These are phyloP conservation scores for Ceratitis capitata DNA, from an alignment of 1,140 invertebrate genomes.

Conservation along the genomic window DNA sequence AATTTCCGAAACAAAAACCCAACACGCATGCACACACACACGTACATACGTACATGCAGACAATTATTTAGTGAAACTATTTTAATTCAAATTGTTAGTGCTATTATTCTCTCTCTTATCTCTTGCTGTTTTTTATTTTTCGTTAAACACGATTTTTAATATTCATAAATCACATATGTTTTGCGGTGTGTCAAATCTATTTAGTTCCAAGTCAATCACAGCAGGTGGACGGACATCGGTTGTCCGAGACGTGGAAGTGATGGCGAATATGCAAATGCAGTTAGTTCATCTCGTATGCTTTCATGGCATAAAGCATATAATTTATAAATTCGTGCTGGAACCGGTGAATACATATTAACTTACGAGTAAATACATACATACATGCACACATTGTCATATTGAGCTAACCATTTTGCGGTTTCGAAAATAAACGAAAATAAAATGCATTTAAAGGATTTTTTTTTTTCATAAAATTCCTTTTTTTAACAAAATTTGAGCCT, in stretches of 20 bases:
- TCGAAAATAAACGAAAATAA: too few species aligned
- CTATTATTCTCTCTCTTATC: not conserved
- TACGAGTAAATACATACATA: not conserved
- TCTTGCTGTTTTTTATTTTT: not conserved
- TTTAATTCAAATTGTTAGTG: conserved; percentile 2
- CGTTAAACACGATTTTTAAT: not conserved
- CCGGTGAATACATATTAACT: not conserved
- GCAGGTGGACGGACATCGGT: not conserved
- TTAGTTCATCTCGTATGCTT: not conserved
- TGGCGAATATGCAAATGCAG: not conserved
- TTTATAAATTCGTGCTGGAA: not conserved
- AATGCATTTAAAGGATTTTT: too few species aligned
- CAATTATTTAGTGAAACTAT: not conserved
- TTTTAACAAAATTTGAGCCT: too few species aligned
- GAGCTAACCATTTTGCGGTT: too few species aligned
- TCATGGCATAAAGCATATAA: not conserved
- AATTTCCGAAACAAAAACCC: not conserved
- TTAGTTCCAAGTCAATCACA: conserved; percentile 21
- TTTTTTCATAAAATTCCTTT: too few species aligned
- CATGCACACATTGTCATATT: too few species aligned
- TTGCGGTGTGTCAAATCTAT: conserved; percentile 18
- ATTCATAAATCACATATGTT: conserved; percentile 22
- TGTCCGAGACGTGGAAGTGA: not conserved
- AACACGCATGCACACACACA: too few species aligned
- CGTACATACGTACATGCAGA: too few species aligned